phyloP scores from a whole-genome alignment of 2,888 invertebrate genomes.

The Aphidoletes aphidimyza region DNA sequence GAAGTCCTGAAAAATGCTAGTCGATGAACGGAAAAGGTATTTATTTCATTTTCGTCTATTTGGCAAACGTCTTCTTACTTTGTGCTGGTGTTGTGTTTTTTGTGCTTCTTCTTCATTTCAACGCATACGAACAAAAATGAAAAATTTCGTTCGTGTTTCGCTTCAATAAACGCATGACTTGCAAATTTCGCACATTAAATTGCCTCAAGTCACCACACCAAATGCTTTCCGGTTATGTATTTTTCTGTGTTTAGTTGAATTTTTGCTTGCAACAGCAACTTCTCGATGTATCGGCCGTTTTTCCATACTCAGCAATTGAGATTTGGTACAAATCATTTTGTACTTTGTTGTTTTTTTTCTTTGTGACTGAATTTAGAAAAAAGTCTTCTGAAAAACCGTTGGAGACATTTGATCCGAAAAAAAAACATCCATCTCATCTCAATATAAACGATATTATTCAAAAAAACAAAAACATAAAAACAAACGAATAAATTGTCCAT shows the following conservation, averaged over 20 bases:
- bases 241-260: neutral
- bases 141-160: conserved; percentile 33
- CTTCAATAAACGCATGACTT: conserved; percentile 49
- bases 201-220: conserved; percentile 15
- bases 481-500: neutral
- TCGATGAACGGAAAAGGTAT: conserved; percentile 44
- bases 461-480: too few species aligned
- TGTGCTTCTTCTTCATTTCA: neutral
- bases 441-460: neutral
- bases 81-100: neutral
- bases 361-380: neutral
- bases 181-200: conserved; percentile 36
- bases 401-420: conserved; percentile 22
- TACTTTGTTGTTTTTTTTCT: neutral
- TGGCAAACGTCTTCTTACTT: conserved; percentile 23
- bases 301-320: neutral
- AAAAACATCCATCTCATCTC: neutral
- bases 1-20: neutral
- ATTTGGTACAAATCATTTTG: neutral
- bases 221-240: neutral
- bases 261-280: conserved; percentile 20
- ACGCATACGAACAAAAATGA: neutral
- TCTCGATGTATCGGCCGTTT: neutral
- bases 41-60: conserved; percentile 52
- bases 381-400: conserved; percentile 11